Evolutionary conservation across 2,888 invertebrate species (phyloP).

Genomic region (Meiosimyza platycephala): DNA sequence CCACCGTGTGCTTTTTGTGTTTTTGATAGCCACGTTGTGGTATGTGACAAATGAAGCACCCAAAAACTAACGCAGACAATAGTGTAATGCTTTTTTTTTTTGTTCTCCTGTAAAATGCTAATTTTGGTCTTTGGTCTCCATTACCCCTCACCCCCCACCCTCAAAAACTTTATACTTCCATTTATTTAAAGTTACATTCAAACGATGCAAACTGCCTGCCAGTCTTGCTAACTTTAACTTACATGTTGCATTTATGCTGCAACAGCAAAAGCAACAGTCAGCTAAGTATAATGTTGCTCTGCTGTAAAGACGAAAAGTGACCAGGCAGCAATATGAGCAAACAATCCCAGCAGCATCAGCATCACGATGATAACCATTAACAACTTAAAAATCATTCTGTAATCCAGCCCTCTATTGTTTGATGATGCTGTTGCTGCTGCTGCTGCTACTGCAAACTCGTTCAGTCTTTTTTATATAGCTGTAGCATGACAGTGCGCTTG

Average conservation of each 20-base stretch:
- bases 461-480: not conserved
- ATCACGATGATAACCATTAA: no score
- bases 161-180: no score
- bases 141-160: no score
- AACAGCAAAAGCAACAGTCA: not conserved
- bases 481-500: not conserved
- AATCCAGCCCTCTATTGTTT: conserved; percentile 5
- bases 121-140: no score
- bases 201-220: no score
- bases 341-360: no score
- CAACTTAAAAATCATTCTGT: no score
- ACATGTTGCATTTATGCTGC: conserved; percentile 2
- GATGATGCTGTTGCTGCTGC: not conserved
- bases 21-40: conserved; percentile 33
- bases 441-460: not conserved
- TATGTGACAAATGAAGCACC: conserved; percentile 14
- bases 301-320: conserved; percentile 53
- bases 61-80: not conserved
- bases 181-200: no score
- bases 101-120: no score
- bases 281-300: not conserved
- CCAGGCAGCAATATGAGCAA: conserved; percentile 42
- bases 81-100: no score
- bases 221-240: no score
- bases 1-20: conserved; percentile 47